Base-by-base conservation (phyloP, 1,140 invertebrate species). In the Sitobion miscanthi region DNA sequence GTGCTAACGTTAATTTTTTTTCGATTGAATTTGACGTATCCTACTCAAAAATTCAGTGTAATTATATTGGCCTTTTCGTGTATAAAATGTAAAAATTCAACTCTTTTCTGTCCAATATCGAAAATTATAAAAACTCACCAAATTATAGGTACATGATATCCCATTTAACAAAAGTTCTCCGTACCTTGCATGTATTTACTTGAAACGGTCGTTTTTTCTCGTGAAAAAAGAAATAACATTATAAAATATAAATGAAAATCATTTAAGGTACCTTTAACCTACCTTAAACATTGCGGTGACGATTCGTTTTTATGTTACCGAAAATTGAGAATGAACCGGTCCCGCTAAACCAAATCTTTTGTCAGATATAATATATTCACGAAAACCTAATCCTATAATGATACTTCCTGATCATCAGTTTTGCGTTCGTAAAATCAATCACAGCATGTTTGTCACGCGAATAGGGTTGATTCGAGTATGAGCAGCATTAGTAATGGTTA, bases 391-490 rank as follows among this genome's bases (percentile, higher is more conserved):
- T 38, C 20, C 20, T 25, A 35, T 35, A 87, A 87, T 87, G 42
- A 87, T 87, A n/a, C 47, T 49, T 87, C 7, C n/a, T 17, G 30
- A 49, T 87, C 30, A 38, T 87, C n/a, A 30, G 20, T 87, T 87
- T n/a, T 20, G 47, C 30, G 30, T 35, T n/a, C n/a, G 7, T n/a
- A 87, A 87, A 87, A 87, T 87, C n/a, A 87, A 87, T 87, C 86
- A 49, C 30, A 1, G 0, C 45, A 1, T 87, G 30, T 47, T 30
- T 47, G n/a, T 87, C 85, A 87, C 85, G 38, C 82, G 8, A 38
- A 23, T 86, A 7, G 83, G 83, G 38, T 86, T 25, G 38, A 23
- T 85, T 85, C 42, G 25, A 86, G 21, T 85, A 25, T 3, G 30
- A 2, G 20, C 35, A 5, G 35, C 35, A 82, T 35, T 83, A 83